Evolutionary conservation across 92 coral and sea anemone species (phyloP), one percentile per base, ranked within the genome.

Genomic region (Porites cylindrica): DNA sequence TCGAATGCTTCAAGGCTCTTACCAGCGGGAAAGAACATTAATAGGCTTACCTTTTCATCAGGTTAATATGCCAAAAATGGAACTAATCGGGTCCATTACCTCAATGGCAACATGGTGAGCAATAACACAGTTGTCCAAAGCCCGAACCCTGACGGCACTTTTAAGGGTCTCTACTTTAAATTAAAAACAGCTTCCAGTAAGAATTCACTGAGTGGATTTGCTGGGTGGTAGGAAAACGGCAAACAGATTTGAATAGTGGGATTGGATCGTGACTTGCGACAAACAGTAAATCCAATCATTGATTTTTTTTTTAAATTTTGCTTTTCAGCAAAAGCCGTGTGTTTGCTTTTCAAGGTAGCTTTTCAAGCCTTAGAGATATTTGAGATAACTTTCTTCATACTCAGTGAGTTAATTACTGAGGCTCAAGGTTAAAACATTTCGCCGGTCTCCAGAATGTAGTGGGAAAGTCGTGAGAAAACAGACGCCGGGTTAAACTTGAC

Each of bases 51-150:
- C 26, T 64, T 83, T 73, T 83, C 87, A 74, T 62, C 87, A 71
- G 63, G 50, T 83, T 83, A 83, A 83, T 23, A 50, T 12, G 81
- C 19, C 38, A 74, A 74, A 58, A 83, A 73, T 83, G 81, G 80
- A 2, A 47, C 52, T 83, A 61, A 83, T 83, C 81, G 38, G 63
- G 56, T 66, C 80, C 21, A 43, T 83, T 83, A 83, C 78, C 73
- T 61, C 87, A 83, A 83, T 73, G 87, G 53, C 81, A 79, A 61
- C 81, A 73, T 47, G 81, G 17, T 16, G 78, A 13, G 54, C 8
- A 18, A 32, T 18, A 38, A 70, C 7, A 56, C 50, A 70, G 8
- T 56, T 29, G 14, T 56, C 61, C 13, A 56, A 26, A 56, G 8
- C 65, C 54, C 21, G 47, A 38, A 4, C 6, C 47, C 47, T 38